Percentiles rank a stretch among this genome's conserved stretches.
Evolutionary conservation across 2,888 invertebrate genomes (phyloP).

Genomic region (Zelleria hepariella): DNA sequence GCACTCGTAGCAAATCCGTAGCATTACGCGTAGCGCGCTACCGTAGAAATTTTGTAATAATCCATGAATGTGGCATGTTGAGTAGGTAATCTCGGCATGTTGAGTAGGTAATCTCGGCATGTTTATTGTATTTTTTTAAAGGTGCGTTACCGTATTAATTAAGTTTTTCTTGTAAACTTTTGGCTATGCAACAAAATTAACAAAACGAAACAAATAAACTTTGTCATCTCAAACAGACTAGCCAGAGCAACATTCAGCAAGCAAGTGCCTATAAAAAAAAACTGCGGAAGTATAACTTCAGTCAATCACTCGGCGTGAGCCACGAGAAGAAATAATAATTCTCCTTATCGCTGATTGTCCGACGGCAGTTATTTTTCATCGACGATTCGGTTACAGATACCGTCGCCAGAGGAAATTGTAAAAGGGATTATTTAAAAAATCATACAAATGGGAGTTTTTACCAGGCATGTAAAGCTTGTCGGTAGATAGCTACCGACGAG

Average conservation of each 20-base stretch:
- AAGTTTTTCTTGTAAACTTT: no score
- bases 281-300: not conserved
- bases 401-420: not conserved
- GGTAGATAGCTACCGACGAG: no score
- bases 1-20: conserved; percentile 10
- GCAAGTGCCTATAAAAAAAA: not conserved
- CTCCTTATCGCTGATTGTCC: not conserved
- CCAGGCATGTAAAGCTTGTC: no score
- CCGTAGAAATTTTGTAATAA: not conserved
- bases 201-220: not conserved
- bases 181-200: no score
- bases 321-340: not conserved
- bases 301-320: not conserved
- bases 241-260: no score
- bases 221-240: no score
- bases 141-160: no score
- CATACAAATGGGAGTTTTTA: no score
- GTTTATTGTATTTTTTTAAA: no score
- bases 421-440: not conserved
- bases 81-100: no score
- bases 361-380: not conserved
- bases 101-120: no score
- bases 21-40: not conserved
- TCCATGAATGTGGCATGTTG: no score
- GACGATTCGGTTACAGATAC: not conserved